These are phyloP conservation scores for Belgica antarctica DNA, from an alignment of 2,888 invertebrate species.

Conservation along the genomic window DNA sequence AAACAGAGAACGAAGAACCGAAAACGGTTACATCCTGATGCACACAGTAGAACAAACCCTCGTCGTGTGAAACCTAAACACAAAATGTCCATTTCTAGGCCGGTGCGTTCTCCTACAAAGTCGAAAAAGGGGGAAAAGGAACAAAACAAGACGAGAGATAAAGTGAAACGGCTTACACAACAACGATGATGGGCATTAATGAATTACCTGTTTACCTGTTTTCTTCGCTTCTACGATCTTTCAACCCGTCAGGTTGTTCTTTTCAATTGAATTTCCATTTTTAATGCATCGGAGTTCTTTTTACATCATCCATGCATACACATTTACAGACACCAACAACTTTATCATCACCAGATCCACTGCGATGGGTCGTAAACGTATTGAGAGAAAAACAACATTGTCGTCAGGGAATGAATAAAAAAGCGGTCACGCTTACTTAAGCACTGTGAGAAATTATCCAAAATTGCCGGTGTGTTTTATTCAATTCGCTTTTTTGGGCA, in stretches of 20 bases:
- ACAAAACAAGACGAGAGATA: background rate
- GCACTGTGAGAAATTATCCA: constrained; percentile 34
- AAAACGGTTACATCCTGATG: constrained; percentile 3
- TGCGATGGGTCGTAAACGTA: background rate
- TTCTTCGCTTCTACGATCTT: constrained; percentile 26
- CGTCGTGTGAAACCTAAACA: constrained; percentile 15
- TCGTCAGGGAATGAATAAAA: background rate
- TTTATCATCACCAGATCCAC: too few species aligned
- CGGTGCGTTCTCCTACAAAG: background rate
- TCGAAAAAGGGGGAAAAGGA: background rate
- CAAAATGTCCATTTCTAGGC: background rate
- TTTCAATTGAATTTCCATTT: background rate
- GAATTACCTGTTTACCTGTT: constrained; percentile 32
- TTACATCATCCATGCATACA: constrained; percentile 16
- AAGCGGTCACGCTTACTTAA: constrained; percentile 38
- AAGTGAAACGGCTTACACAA: background rate
- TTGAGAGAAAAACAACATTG: constrained; percentile 3
- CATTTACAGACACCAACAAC: background rate
- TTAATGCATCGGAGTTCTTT: constrained; percentile 17
- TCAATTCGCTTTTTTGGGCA: constrained; percentile 3
- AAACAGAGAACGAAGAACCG: background rate
- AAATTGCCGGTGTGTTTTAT: constrained; percentile 37
- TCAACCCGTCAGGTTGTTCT: constrained; percentile 27
- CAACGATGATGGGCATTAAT: background rate
- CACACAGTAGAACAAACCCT: too few species aligned